Evolutionary conservation across 1,140 invertebrate species (phyloP).

Genomic region (Zophobas morio): DNA sequence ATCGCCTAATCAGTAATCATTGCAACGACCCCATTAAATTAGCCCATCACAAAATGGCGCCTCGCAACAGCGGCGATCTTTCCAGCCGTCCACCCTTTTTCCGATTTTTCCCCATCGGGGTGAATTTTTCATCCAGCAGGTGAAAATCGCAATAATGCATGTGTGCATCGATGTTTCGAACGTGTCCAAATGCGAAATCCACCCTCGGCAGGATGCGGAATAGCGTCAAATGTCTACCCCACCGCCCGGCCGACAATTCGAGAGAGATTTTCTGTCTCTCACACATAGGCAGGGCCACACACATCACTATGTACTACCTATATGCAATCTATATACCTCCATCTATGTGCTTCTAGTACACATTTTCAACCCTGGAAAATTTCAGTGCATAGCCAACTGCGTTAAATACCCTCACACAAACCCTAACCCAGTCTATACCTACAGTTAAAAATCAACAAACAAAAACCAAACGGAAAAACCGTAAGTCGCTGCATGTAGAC

Average conservation of each 20-base stretch:
- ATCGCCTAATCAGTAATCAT: neutral
- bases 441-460: slow-evolving; percentile 62
- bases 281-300: slow-evolving; percentile 52
- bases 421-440: slow-evolving; percentile 67
- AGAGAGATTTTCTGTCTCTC: slow-evolving; percentile 49
- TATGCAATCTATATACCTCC: slow-evolving; percentile 54
- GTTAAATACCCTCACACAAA: slow-evolving; percentile 66
- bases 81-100: neutral
- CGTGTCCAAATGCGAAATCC: slow-evolving; percentile 49
- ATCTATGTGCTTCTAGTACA: slow-evolving; percentile 57
- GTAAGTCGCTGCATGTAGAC: slow-evolving; percentile 52
- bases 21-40: neutral
- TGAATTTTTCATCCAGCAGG: slow-evolving; percentile 17
- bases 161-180: slow-evolving; percentile 38
- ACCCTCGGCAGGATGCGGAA: slow-evolving; percentile 46
- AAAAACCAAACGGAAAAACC: slow-evolving; percentile 53
- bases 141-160: slow-evolving; percentile 33
- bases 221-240: slow-evolving; percentile 49
- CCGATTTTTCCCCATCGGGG: neutral
- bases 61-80: neutral
- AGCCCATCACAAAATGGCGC: neutral
- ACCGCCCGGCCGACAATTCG: slow-evolving; percentile 47
- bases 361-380: slow-evolving; percentile 62
- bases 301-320: slow-evolving; percentile 58
- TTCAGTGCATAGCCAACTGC: slow-evolving; percentile 68